A percentile compares a stretch with the other conserved stretches of the same genome.
These are phyloP conservation scores for Drosophila melanosoma DNA, from an alignment of 2,888 invertebrate genomes.

Conservation along the genomic window DNA sequence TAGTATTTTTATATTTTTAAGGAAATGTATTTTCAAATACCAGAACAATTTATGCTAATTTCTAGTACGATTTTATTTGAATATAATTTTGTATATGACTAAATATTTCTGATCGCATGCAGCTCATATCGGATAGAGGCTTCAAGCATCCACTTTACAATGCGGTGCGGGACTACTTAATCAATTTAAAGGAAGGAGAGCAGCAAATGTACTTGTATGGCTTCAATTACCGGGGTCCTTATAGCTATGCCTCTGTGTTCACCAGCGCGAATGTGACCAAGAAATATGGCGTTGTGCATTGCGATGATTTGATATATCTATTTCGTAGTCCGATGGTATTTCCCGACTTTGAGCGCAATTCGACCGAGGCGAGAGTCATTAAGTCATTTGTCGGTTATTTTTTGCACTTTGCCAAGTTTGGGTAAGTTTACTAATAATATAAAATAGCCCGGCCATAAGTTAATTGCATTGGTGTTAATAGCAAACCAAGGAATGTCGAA, in stretches of 20 bases:
- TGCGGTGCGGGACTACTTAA: conserved; percentile 70
- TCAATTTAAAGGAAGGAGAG: conserved; percentile 58
- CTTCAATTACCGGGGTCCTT: conserved; percentile 85
- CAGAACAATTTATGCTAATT: no score
- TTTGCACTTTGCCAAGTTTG: conserved; percentile 85
- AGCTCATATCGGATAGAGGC: conserved; percentile 86
- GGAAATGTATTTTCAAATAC: not conserved
- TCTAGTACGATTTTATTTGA: not conserved
- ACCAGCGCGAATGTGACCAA: conserved; percentile 71
- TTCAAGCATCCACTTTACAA: conserved; percentile 86
- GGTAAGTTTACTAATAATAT: conserved; percentile 79
- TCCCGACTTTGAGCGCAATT: conserved; percentile 78
- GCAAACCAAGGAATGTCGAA: conserved; percentile 65
- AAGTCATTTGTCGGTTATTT: conserved; percentile 84
- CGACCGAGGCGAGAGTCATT: conserved; percentile 83
- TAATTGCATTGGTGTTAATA: conserved; percentile 24
- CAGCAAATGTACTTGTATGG: conserved; percentile 85
- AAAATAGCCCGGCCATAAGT: not conserved
- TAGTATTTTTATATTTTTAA: not conserved
- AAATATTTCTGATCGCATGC: conserved; percentile 16
- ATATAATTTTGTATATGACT: not conserved
- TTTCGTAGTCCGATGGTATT: conserved; percentile 85
- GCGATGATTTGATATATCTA: conserved; percentile 86
- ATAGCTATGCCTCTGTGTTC: conserved; percentile 85
- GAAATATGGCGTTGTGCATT: conserved; percentile 85